These are phyloP conservation scores for Cuniculus paca DNA, from an alignment of 2,797 vertebrate species.

Conservation along the genomic window DNA sequence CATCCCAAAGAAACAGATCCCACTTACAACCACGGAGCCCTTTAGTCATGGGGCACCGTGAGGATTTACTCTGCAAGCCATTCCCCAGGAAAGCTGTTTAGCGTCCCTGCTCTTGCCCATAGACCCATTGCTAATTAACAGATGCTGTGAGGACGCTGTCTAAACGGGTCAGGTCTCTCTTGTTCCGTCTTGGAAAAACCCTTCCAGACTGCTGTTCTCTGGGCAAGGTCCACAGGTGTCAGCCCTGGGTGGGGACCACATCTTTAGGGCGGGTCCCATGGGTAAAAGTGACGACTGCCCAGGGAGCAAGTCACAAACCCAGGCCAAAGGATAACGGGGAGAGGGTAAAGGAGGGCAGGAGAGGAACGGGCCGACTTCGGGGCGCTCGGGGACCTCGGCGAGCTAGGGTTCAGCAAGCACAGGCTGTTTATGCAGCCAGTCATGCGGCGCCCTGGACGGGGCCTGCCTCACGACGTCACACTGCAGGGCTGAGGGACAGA, in stretches of 20 bases:
- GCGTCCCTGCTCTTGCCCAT: neutral
- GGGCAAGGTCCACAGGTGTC: neutral
- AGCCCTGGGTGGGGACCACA: neutral
- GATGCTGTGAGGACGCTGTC: neutral
- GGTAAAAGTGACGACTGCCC: neutral
- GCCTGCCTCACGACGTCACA: neutral
- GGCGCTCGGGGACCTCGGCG: neutral
- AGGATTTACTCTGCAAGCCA: neutral
- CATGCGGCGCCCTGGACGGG: neutral
- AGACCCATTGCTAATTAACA: neutral
- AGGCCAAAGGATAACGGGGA: neutral
- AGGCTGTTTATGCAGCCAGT: neutral
- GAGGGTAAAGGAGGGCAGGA: neutral
- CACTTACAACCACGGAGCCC: neutral
- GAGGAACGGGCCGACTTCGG: neutral
- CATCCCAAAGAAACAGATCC: neutral
- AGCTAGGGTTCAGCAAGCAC: neutral
- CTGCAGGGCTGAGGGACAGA: neutral
- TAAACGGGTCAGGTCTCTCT: neutral
- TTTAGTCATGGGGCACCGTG: neutral
- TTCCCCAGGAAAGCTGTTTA: neutral
- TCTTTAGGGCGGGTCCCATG: neutral
- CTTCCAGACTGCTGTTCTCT: neutral
- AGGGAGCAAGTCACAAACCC: neutral
- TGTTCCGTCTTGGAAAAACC: neutral